Base-by-base conservation (phyloP, 2,888 invertebrate species). In the Odontothrips loti region DNA sequence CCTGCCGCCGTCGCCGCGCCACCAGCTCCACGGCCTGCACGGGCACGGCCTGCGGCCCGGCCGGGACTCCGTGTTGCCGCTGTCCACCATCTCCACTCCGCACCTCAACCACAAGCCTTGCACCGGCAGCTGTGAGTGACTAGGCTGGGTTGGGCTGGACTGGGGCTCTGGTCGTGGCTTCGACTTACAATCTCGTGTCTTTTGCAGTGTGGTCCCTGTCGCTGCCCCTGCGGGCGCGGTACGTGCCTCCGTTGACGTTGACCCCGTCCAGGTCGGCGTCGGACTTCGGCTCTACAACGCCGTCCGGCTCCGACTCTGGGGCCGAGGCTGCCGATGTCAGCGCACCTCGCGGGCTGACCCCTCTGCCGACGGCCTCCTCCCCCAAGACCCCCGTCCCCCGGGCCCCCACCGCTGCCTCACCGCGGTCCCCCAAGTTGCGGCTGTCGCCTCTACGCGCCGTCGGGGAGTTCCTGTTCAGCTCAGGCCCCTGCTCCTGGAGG, bases 391-490 rank as follows among this genome's bases (percentile, higher is more conserved):
- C 6, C 17, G 2, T 15, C 58, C 58, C 58, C 58, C 20, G 20
- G 20, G 20, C 58, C 58, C 6, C 17, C 58, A 17, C 58, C 20
- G 23, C 68, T n/a, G 20, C 12, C 11, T 75, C 68, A 6, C 68
- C 68, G 68, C 68, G 68, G 23, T 75, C 68, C 23, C 68, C 68
- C 23, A 75, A 75, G 10, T 27, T 27, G 1, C 68, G 68, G 23
- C 68, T 75, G 23, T 75, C 68, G 8, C 68, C 68, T 0, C 27
- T 75, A 27, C 68, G 68, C 10, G 68, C 68, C 68, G 68, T 75
- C 68, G 68, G 68, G 2, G 68, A 75, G 68, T 75, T 75, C 68
- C 15, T 58, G 20, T 75, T 75, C 68, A 75, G 58, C 58, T 58
- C 68, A 0, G 68, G 68, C 68, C 34, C 34, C 34, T 75, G 68